Base-by-base conservation (phyloP, 2,113 vertebrate genomes). In the Myodes glareolus region DNA sequence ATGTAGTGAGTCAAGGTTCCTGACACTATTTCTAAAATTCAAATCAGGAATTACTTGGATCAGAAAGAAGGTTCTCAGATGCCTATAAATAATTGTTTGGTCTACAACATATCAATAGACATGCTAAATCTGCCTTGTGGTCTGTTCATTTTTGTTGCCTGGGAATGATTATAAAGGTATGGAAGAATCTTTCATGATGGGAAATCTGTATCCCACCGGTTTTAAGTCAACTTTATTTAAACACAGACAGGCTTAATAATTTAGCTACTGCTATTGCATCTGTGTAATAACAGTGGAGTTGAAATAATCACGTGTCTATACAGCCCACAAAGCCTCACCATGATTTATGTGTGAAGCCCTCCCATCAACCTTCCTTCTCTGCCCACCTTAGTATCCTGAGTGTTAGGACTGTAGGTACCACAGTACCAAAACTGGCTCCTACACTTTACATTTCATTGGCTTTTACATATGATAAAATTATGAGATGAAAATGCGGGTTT, bases 401-500 rank as follows among this genome's bases (percentile, higher is more conserved):
- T 16, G 27, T 42, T 73, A 29, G 33, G 47, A 39, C 58, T 58
- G 39, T 14, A 58, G 50, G 25, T 9, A 21, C 19, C 19, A 42
- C 23, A 75, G 25, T 39, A 33, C 25, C 27, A 42, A 27, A 89
- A 9, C 14, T 75, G 25, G 27, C 8, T 80, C 84, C 39, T 90
- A 11, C 67, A 77, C 55, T 92, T 96, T 89, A 92, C 31, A 63
- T 87, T 92, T 84, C 63, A 65, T 86, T 17, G 61, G 80, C 47
- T 77, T 52, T 88, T 58, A 84, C 8, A 84, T 68, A 47, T 87
- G 17, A 77, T 10, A 78, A 92, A 92, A 80, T 52, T 52, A 75
- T 93, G 31, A 95, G 95, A 94, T 36, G 17, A 89, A 97, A 94
- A 63, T 52, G 1, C 73, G 58, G 5, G 6, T 88, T 77, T 33